phyloP scores from a whole-genome alignment of 2,113 vertebrate species.

The Pollimyrus isidori region DNA sequence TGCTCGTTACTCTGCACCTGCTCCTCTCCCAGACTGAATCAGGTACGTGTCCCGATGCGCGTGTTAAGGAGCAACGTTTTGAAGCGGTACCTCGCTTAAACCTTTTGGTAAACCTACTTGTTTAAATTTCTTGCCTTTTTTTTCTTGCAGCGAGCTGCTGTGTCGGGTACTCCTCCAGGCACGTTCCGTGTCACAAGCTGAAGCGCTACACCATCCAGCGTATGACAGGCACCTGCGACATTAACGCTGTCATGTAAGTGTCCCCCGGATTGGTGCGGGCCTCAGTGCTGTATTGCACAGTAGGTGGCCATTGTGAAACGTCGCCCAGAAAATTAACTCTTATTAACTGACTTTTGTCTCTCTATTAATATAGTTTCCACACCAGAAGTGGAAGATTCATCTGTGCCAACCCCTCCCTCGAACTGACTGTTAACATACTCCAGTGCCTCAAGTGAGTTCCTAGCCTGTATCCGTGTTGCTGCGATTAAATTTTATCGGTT shows the following conservation, averaged over 20 bases:
- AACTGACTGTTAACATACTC: slow-evolving; percentile 28
- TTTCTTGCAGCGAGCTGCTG: neutral
- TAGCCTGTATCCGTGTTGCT: neutral
- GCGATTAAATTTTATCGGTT: neutral
- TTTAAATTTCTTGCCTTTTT: neutral
- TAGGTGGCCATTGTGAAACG: neutral
- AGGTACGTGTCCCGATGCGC: neutral
- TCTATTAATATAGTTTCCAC: slow-evolving; percentile 46
- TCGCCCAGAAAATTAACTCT: neutral
- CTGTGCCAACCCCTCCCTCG: slow-evolving; percentile 41
- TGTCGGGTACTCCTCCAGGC: neutral
- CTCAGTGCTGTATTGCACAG: neutral
- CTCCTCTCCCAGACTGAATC: neutral
- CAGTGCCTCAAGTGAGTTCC: slow-evolving; percentile 47
- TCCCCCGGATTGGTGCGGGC: neutral
- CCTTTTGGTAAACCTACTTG: neutral
- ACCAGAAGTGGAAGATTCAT: slow-evolving; percentile 17
- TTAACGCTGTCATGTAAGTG: neutral
- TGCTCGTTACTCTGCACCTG: neutral
- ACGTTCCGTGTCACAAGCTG: neutral
- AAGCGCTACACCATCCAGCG: neutral
- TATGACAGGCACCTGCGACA: neutral
- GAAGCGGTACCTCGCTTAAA: neutral
- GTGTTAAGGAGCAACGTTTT: neutral
- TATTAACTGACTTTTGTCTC: neutral